phyloP scores from a whole-genome alignment of 2,113 vertebrate species.

The Cyprinodon tularosa region DNA sequence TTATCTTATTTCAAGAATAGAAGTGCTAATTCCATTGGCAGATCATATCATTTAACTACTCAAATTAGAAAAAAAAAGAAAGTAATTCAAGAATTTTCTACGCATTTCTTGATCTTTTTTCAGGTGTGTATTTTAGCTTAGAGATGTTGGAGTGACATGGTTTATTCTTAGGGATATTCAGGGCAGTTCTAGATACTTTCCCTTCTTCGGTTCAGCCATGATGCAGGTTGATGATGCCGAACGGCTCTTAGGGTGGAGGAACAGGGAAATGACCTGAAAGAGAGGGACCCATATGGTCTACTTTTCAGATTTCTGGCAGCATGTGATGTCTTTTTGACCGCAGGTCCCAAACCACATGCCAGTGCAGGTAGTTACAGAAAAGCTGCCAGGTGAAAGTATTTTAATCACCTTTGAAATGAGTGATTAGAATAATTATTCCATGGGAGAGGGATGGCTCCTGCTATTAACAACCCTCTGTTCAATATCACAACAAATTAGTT shows the following conservation, averaged over 20 bases:
- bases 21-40: no score
- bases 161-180: neutral
- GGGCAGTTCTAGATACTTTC: neutral
- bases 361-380: slow-evolving; percentile 46
- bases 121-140: neutral
- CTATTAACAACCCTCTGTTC: slow-evolving; percentile 75
- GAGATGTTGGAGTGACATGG: neutral
- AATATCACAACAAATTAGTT: slow-evolving; percentile 77
- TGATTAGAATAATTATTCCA: slow-evolving; percentile 81
- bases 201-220: slow-evolving; percentile 1
- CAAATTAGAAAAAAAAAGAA: no score
- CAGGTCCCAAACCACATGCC: slow-evolving; percentile 64
- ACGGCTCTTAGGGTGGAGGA: neutral
- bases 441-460: slow-evolving; percentile 68
- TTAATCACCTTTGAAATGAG: slow-evolving; percentile 78
- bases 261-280: slow-evolving; percentile 4
- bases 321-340: slow-evolving; percentile 42
- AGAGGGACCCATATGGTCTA: neutral
- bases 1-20: no score
- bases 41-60: no score
- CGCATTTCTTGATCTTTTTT: no score
- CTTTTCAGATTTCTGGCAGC: slow-evolving; percentile 5
- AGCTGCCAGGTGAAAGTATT: slow-evolving; percentile 64
- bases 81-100: no score
- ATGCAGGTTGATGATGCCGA: slow-evolving; percentile 1